Percentiles rank a stretch among this genome's conserved stretches.
Evolutionary conservation across 1,140 invertebrate species (phyloP).

Genomic region (Neodiprion fabricii): DNA sequence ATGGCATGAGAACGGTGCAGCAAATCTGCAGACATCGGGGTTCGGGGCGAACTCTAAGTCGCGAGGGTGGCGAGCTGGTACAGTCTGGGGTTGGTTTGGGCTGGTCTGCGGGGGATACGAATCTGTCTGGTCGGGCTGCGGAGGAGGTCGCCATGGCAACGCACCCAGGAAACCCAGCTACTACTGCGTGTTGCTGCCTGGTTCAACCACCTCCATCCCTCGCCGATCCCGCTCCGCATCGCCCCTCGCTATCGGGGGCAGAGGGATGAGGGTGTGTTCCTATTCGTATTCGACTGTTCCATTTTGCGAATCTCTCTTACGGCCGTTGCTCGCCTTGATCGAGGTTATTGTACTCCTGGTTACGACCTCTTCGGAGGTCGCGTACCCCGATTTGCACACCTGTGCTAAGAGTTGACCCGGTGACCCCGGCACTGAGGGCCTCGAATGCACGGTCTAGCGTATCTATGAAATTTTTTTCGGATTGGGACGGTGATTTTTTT

Average conservation of each 20-base stretch:
- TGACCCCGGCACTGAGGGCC: background rate
- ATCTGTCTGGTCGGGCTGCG: conserved; percentile 53
- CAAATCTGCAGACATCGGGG: conserved; percentile 35
- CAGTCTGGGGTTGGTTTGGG: conserved; percentile 11
- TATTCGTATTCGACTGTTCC: conserved; percentile 1
- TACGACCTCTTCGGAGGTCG: conserved; percentile 2
- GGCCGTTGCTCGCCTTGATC: background rate
- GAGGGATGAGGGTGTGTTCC: background rate
- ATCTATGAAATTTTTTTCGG: background rate
- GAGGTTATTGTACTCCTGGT: background rate
- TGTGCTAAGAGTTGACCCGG: background rate
- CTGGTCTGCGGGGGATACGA: conserved; percentile 43
- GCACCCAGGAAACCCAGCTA: conserved; percentile 59
- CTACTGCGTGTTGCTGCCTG: conserved; percentile 41
- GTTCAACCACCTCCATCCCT: conserved; percentile 56
- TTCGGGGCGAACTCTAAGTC: background rate
- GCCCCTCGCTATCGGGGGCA: background rate
- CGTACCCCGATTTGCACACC: background rate
- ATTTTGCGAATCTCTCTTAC: background rate
- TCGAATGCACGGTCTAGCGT: background rate
- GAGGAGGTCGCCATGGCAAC: conserved; percentile 55
- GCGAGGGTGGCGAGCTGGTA: conserved; percentile 1
- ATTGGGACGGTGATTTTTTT: no score
- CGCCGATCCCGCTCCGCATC: background rate
- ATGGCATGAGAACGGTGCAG: conserved; percentile 45